These are phyloP conservation scores for Trematomus loennbergii DNA, from an alignment of 2,113 vertebrate genomes.

Conservation along the genomic window DNA sequence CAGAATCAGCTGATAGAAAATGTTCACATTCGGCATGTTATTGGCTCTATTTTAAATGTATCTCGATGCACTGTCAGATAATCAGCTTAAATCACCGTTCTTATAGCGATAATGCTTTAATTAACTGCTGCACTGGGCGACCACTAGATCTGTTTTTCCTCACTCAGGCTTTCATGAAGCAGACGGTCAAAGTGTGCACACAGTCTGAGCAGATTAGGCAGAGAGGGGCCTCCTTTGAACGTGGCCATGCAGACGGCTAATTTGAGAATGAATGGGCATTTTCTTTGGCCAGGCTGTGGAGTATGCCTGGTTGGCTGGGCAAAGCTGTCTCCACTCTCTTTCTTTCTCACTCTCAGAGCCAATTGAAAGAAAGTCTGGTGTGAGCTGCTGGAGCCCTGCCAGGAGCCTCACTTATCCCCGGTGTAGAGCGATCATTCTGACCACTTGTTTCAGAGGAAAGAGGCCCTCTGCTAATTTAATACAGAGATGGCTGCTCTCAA, in stretches of 20 bases:
- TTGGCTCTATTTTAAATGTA: neutral
- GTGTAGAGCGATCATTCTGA: constrained; percentile 52
- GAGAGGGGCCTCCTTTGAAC: constrained; percentile 65
- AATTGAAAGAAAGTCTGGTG: constrained; percentile 57
- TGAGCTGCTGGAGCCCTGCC: constrained; percentile 57
- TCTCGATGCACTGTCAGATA: constrained; percentile 36
- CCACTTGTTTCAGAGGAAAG: constrained; percentile 50
- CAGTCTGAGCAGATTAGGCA: constrained; percentile 66
- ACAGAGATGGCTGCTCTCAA: constrained; percentile 37
- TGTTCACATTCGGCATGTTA: neutral
- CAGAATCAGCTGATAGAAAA: neutral
- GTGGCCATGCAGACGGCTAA: constrained; percentile 65
- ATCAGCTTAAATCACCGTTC: constrained; percentile 65
- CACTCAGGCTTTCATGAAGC: constrained; percentile 34
- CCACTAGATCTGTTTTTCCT: constrained; percentile 40
- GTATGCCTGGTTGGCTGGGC: constrained; percentile 49
- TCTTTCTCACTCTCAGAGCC: constrained; percentile 31
- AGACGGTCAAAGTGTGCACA: constrained; percentile 63
- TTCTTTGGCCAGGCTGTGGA: constrained; percentile 60
- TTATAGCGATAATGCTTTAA: constrained; percentile 61
- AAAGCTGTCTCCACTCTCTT: constrained; percentile 44
- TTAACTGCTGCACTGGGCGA: constrained; percentile 59
- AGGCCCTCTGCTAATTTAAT: constrained; percentile 58
- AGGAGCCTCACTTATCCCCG: constrained; percentile 42
- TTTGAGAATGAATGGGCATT: constrained; percentile 75